Base-by-base conservation (phyloP, 2,113 vertebrate species). In the Chaetodon auriga region DNA sequence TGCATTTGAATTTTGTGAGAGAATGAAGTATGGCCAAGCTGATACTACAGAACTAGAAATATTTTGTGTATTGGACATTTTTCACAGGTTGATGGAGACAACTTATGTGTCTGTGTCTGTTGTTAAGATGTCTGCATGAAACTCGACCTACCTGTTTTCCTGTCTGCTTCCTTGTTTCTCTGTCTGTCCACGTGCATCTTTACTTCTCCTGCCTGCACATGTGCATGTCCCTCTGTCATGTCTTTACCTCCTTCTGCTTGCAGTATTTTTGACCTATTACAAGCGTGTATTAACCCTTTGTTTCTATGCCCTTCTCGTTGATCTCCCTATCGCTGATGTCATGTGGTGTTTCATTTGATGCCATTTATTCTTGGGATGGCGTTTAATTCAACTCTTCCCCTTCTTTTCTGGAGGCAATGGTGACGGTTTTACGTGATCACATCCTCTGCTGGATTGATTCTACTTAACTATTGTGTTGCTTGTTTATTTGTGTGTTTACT, bases 71-170 rank as follows among this genome's bases (percentile, higher is more conserved):
- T 60, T n/a, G 2, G 6, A 65, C 2, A 10, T 21, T 48, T 35
- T 38, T 7, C 18, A 30, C 19, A 60, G 60, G 14, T 45, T 38
- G 23, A 41, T 73, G 14, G 64, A 36, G 11, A 46, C 18, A 0
- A 5, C 2, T 14, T 10, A 0, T 41, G 43, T 76, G 5, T 78
- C 23, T 61, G 13, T 86, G 13, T 55, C 35, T 75, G 2, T 43
- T 60, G 41, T 62, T 18, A 2, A 54, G 51, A 49, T 51, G 16
- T 68, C 21, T 72, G 58, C 72, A 64, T 84, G 53, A 11, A 70
- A 64, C 76, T 14, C 7, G 2, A 54, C 43, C 38, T 43, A 25
- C 38, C 62, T 19, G 49, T 81, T 65, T 53, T 64, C 18, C 53
- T 75, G 45, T 43, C 21, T 70, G 30, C 10, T 23, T 35, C n/a